These are phyloP conservation scores for Lasioglossum morio DNA, from an alignment of 2,888 invertebrate genomes.

Conservation along the genomic window DNA sequence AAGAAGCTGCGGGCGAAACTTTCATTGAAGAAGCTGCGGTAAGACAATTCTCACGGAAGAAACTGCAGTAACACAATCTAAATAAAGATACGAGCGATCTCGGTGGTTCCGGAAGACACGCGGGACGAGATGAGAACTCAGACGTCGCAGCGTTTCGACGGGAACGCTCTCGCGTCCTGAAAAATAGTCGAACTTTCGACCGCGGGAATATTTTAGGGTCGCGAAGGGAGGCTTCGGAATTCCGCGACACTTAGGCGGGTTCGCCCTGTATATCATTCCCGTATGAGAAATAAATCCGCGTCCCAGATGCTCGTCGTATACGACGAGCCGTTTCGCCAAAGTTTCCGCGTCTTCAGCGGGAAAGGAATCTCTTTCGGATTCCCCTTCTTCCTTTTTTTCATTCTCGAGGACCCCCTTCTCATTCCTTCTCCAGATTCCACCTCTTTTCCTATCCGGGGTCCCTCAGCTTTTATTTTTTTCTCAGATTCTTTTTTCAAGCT, in stretches of 20 bases:
- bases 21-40: neutral
- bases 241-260: constrained; percentile 21
- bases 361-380: constrained; percentile 17
- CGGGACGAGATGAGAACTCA: neutral
- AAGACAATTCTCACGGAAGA: neutral
- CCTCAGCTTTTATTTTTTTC: neutral
- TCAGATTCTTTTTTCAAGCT: too few species aligned
- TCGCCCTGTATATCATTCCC: constrained; percentile 32
- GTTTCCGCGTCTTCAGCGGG: constrained; percentile 34
- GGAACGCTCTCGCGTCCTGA: neutral
- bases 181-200: constrained; percentile 41
- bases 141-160: neutral
- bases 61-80: neutral
- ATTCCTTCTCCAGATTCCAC: neutral
- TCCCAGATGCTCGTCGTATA: constrained; percentile 36
- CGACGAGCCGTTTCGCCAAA: constrained; percentile 29
- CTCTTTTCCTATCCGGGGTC: neutral
- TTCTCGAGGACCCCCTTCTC: neutral
- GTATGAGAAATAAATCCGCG: constrained; percentile 53
- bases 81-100: constrained; percentile 8
- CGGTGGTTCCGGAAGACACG: neutral
- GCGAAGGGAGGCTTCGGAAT: constrained; percentile 20
- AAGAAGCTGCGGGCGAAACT: neutral
- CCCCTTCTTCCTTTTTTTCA: neutral
- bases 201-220: constrained; percentile 34